Evolutionary conservation across 2,797 vertebrate genomes (phyloP), one percentile per base, ranked within the genome.

Genomic region (Spondyliosoma cantharus): DNA sequence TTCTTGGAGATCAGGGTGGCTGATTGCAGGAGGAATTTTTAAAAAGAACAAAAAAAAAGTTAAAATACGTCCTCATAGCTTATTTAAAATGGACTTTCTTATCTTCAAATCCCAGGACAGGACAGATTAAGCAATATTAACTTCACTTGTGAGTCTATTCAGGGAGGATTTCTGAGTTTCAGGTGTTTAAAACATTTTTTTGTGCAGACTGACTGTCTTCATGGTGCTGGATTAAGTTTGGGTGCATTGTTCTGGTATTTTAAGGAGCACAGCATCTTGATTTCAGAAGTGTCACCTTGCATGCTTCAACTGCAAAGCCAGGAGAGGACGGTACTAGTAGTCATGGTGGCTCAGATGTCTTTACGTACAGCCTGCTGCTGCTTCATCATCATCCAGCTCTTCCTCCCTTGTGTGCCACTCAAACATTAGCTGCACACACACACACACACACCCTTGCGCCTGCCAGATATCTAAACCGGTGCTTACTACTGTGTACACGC

Each of bases 1-100:
- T 93, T 94, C 86, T 80, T 85, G 86, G 90, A 86, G 61, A 50
- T 67, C 65, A 56, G 53, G 24, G 76, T 66, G 59, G 54, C 37
- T 74, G 48, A 49, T 72, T 81, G 25, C 80, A 71, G 59, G 49
- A 57, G 54, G 48, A 59, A 53, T 66, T 65, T 70, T 74, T 53
- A 17, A 59, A 42, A n/a, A 45, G 9, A 37, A 32, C 3, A 27
- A 32, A 24, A 19, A n/a, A 42, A 67, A 81, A n/a, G n/a, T 59
- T 1, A 15, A 64, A 72, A 78, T 48, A 25, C 20, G 15, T 25
- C 60, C 12, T 13, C 11, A 2, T 7, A 9, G n/a, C 4, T 59
- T 32, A 2, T 27, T 27, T 57, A 27, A 27, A 20, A 13, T 3
- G 15, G 9, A 16, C 43, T 45, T 24, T 19, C 20, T 54, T 7